These are phyloP conservation scores for Nymphicus hollandicus DNA, from an alignment of 2,113 vertebrate species.

Conservation along the genomic window DNA sequence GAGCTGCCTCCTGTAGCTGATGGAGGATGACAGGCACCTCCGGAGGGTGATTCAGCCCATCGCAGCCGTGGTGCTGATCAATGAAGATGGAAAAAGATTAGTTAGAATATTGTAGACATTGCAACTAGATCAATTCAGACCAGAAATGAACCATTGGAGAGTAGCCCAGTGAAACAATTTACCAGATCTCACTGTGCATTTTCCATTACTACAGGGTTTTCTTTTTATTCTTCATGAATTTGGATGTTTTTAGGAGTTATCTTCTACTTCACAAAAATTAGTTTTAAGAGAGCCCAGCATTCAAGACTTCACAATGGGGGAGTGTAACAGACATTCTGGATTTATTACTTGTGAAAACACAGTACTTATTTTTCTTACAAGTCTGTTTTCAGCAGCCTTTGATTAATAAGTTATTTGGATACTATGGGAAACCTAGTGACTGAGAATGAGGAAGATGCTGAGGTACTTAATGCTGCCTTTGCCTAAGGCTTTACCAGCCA, in stretches of 20 bases:
- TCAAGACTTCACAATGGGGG: neutral
- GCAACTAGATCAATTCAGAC: neutral
- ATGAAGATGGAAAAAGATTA: neutral
- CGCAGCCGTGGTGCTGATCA: neutral
- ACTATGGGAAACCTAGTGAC: neutral
- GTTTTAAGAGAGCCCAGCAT: neutral
- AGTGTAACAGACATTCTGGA: neutral
- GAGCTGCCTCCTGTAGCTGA: neutral
- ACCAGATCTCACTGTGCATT: neutral
- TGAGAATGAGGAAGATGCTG: neutral
- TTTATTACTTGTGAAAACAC: neutral
- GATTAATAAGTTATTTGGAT: neutral
- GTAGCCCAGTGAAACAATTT: neutral
- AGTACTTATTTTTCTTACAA: neutral
- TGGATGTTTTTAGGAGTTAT: neutral
- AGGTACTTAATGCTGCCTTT: neutral
- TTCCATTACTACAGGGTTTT: neutral
- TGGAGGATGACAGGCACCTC: neutral
- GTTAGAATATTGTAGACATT: neutral
- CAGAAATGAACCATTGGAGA: neutral
- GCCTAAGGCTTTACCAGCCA: neutral
- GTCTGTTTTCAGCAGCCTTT: neutral
- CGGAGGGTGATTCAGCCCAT: neutral
- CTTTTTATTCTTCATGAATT: neutral
- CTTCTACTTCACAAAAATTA: neutral